A percentile compares a stretch with the other conserved stretches of the same genome.
phyloP scores from a whole-genome alignment of 2,797 vertebrate genomes.

The Tachyglossus aculeatus region DNA sequence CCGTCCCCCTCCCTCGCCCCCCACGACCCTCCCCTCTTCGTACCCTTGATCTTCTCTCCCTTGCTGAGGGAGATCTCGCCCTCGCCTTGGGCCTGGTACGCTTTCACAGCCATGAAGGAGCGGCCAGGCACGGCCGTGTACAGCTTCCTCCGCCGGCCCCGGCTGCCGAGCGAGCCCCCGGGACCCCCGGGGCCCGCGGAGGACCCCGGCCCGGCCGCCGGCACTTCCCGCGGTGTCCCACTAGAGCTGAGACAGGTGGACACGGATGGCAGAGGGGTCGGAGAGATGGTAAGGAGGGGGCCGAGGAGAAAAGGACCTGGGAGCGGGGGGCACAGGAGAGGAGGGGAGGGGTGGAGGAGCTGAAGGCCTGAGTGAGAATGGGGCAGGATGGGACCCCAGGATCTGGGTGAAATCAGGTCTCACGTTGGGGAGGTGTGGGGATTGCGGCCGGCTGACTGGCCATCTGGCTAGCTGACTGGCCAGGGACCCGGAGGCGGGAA shows the following conservation, averaged over 20 bases:
- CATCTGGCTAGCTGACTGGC: too few species aligned
- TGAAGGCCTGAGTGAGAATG: too few species aligned
- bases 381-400: too few species aligned
- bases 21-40: slow-evolving; percentile 21
- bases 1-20: not conserved
- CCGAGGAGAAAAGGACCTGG: too few species aligned
- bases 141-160: slow-evolving; percentile 78
- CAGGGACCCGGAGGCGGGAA: too few species aligned
- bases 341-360: too few species aligned
- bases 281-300: too few species aligned
- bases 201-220: slow-evolving; percentile 41
- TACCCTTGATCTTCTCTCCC: slow-evolving; percentile 94
- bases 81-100: slow-evolving; percentile 89
- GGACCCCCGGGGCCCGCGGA: slow-evolving; percentile 57
- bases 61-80: slow-evolving; percentile 90
- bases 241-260: slow-evolving; percentile 64
- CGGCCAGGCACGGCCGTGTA: slow-evolving; percentile 92
- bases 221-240: slow-evolving; percentile 66
- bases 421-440: too few species aligned
- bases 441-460: too few species aligned
- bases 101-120: slow-evolving; percentile 86
- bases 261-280: slow-evolving; percentile 4
- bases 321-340: too few species aligned
- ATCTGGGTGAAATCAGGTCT: too few species aligned
- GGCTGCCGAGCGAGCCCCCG: slow-evolving; percentile 65